A percentile compares a stretch with the other conserved stretches of the same genome.
These are phyloP conservation scores for Regulus satrapa DNA, from an alignment of 2,113 vertebrate genomes.

Conservation along the genomic window DNA sequence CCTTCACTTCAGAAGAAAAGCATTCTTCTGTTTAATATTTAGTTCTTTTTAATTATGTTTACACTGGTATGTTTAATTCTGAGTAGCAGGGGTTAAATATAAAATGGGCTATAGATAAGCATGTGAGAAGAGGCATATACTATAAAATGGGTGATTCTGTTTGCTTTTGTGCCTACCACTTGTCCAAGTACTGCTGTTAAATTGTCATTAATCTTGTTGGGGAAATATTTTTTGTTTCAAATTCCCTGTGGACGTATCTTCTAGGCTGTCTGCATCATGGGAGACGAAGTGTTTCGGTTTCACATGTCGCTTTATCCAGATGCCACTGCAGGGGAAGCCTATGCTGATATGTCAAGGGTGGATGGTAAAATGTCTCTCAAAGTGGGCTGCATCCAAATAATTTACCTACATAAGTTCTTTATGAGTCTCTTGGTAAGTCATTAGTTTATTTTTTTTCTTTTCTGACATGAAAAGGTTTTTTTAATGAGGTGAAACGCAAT, in stretches of 20 bases:
- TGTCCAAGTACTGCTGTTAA: not conserved
- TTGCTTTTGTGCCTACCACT: not conserved
- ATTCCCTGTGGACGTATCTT: not conserved
- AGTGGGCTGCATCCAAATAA: conserved; percentile 91
- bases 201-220: not conserved
- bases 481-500: not conserved
- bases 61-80: not conserved
- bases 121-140: not conserved
- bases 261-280: conserved; percentile 91
- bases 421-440: conserved; percentile 89
- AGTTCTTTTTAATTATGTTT: not conserved
- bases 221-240: not conserved
- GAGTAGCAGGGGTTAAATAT: not conserved
- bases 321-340: conserved; percentile 84
- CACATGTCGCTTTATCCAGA: conserved; percentile 84
- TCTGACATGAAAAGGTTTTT: not conserved
- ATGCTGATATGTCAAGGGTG: conserved; percentile 82
- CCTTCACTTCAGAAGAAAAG: not conserved
- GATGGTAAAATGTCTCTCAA: conserved; percentile 87
- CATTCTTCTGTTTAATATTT: not conserved
- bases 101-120: not conserved
- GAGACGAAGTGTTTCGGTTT: conserved; percentile 94
- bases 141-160: not conserved
- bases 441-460: not conserved
- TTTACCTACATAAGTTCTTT: conserved; percentile 93